Evolutionary conservation across 2,113 vertebrate species (phyloP).

Genomic region (Hippocampus comes): DNA sequence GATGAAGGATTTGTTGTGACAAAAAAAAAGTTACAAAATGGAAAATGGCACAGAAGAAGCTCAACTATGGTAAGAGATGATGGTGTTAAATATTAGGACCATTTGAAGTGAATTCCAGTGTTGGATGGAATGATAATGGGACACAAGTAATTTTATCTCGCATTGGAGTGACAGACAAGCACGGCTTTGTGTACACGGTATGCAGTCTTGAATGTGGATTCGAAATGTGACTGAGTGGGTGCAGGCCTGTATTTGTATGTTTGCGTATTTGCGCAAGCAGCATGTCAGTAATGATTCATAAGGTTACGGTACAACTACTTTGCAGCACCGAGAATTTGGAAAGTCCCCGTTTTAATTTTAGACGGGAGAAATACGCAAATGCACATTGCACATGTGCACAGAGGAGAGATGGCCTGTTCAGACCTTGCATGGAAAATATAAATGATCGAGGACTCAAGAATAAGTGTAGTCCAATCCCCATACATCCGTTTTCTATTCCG

Average conservation of each 20-base stretch:
- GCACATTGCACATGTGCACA: neutral
- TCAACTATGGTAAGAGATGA: neutral
- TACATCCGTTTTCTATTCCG: neutral
- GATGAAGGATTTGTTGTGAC: neutral
- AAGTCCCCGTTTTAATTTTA: slow-evolving; percentile 63
- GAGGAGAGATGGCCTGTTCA: slow-evolving; percentile 4
- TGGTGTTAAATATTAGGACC: neutral
- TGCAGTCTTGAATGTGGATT: slow-evolving; percentile 26
- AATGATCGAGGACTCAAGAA: neutral
- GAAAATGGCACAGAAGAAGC: neutral
- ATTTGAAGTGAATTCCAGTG: slow-evolving; percentile 25
- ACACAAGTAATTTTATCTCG: slow-evolving; percentile 59
- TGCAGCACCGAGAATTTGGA: slow-evolving; percentile 55
- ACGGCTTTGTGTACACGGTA: slow-evolving; percentile 48
- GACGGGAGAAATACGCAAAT: slow-evolving; percentile 47
- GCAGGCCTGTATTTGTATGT: slow-evolving; percentile 29
- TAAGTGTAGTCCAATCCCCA: neutral
- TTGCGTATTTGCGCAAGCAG: slow-evolving; percentile 16
- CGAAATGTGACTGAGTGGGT: slow-evolving; percentile 42
- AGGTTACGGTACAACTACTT: slow-evolving; percentile 54
- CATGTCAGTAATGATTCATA: slow-evolving; percentile 68
- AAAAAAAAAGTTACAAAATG: neutral
- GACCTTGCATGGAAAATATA: neutral
- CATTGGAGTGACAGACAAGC: slow-evolving; percentile 31
- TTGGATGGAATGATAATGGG: slow-evolving; percentile 41